Evolutionary conservation across 2,888 invertebrate species (phyloP), one percentile per base, ranked within the genome.

Genomic region (Fabriciana adippe): DNA sequence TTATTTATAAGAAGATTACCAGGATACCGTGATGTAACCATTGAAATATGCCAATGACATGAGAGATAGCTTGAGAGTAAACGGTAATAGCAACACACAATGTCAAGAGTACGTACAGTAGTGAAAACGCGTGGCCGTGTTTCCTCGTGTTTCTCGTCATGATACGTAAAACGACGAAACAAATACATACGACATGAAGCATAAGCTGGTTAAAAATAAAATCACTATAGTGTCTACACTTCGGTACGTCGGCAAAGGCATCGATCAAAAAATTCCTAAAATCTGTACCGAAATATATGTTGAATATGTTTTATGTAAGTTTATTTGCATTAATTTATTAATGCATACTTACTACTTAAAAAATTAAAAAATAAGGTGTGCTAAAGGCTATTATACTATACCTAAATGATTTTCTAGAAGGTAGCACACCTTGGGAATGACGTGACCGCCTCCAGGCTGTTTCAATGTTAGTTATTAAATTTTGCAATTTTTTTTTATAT

Each of bases 81-180:
- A 78, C 77, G 79, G 76, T 81, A 83, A 82, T 83, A 83, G 81
- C 78, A 53, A 74, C 74, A 73, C 72, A 82, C 89, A 91, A 90
- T 89, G 90, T 90, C 89, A 90, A 90, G 90, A 86, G 80, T 88
- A 89, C 85, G 82, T 74, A 75, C 11, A 35, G 35, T 77, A 76
- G 76, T 78, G 78, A 73, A 72, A 61, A 63, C 64, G 55, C 69
- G 64, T 64, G 53, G 60, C 53, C 47, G 35, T 51, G 51, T 56
- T 50, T 54, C 45, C 66, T 51, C 56, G 55, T 57, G 59, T 61
- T 59, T 68, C 67, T 69, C 71, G 67, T 73, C 70, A 69, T 72
- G 63, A 66, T 63, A 64, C 68, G 71, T 74, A 70, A 70, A 65
- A 72, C 60, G 55, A 71, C 57, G 66, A 61, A 18, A 60, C 55